Evolutionary conservation across 2,113 vertebrate species (phyloP).

Genomic region (Nestor notabilis): DNA sequence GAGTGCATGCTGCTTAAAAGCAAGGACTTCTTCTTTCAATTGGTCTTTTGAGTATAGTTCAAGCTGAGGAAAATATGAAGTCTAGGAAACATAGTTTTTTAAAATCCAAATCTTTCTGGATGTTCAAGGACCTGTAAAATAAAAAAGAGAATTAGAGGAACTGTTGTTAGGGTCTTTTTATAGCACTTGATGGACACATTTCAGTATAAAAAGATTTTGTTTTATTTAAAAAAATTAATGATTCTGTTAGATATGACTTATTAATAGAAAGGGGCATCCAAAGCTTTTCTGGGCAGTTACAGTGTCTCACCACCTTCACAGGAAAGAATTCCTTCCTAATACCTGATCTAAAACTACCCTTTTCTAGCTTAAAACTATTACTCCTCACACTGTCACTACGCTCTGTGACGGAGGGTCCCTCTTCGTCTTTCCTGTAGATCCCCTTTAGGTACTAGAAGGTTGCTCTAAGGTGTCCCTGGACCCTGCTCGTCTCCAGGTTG

Average conservation of each 20-base stretch:
- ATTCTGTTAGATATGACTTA: not conserved
- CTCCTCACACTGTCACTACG: accelerated
- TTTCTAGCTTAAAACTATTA: not conserved
- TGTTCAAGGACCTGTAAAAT: not conserved
- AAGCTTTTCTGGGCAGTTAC: not conserved
- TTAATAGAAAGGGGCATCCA: not conserved
- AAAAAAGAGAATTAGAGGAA: not conserved
- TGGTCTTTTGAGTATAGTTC: not conserved
- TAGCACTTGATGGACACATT: not conserved
- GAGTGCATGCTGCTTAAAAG: not conserved
- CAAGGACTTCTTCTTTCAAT: not conserved
- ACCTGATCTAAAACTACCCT: not conserved
- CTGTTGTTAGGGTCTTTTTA: accelerated
- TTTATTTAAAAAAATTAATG: not conserved
- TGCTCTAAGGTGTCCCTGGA: accelerated
- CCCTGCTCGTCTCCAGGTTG: not conserved
- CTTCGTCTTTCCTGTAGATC: accelerated
- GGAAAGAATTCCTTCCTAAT: not conserved
- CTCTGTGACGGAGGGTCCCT: not conserved
- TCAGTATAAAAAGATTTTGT: not conserved
- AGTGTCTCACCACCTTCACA: not conserved
- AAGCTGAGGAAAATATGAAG: not conserved
- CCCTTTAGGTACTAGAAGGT: not conserved
- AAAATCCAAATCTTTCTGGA: not conserved
- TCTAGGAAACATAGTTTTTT: not conserved